Percentiles rank a stretch among this genome's conserved stretches.
phyloP scores from a whole-genome alignment of 2,797 vertebrate genomes.

The Pipistrellus pipistrellus region DNA sequence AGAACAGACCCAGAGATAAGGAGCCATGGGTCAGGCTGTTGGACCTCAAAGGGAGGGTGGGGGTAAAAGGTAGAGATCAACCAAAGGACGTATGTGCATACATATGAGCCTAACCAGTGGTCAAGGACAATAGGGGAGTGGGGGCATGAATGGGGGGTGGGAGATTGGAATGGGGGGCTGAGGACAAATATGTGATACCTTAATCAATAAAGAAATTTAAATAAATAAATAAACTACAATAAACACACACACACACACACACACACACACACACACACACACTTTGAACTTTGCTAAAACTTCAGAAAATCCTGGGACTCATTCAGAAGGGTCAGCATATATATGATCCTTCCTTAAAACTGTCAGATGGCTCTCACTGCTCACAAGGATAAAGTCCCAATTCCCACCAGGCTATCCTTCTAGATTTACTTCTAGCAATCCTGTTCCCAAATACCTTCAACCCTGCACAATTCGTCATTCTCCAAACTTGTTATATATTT shows the following conservation, averaged over 20 bases:
- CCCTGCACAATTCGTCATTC: neutral
- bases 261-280: neutral
- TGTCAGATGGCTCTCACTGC: neutral
- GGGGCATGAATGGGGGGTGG: too few species aligned
- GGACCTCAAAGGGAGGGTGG: too few species aligned
- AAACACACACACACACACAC: neutral
- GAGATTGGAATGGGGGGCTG: too few species aligned
- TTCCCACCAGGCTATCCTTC: neutral
- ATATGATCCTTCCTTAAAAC: neutral
- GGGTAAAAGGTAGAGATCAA: too few species aligned
- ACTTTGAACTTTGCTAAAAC: neutral
- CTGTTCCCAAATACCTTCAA: neutral
- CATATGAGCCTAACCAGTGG: too few species aligned
- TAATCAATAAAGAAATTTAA: too few species aligned
- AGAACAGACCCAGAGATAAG: too few species aligned
- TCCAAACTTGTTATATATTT: slow-evolving; percentile 9
- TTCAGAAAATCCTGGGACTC: neutral
- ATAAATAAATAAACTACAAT: too few species aligned
- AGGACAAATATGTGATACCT: too few species aligned
- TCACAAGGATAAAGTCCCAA: neutral
- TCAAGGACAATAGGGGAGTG: too few species aligned
- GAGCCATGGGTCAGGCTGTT: too few species aligned
- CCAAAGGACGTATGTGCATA: too few species aligned
- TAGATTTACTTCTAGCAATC: neutral
- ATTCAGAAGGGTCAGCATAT: neutral